Evolutionary conservation across 2,888 invertebrate species (phyloP).

Genomic region (Cyclophora punctaria): DNA sequence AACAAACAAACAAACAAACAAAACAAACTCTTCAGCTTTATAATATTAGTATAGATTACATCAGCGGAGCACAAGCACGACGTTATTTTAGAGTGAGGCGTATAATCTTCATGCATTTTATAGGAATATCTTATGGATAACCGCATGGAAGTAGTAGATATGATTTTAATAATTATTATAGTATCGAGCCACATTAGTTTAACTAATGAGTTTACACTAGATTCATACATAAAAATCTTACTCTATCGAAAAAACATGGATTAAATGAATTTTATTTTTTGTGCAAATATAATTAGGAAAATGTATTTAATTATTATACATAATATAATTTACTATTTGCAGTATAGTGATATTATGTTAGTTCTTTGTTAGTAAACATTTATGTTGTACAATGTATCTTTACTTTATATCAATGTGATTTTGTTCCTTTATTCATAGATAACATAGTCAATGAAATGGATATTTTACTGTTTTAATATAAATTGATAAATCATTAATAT

Average conservation of each 20-base stretch:
- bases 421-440: constrained; percentile 57
- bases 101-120: constrained; percentile 37
- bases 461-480: constrained; percentile 23
- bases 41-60: too few species aligned
- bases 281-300: constrained; percentile 46
- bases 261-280: constrained; percentile 44
- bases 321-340: constrained; percentile 51
- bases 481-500: constrained; percentile 11
- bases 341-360: constrained; percentile 62
- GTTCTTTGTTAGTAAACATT: constrained; percentile 45
- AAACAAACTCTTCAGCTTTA: too few species aligned
- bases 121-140: constrained; percentile 29
- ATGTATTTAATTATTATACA: constrained; percentile 47
- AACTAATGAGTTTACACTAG: constrained; percentile 52
- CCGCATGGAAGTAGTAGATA: constrained; percentile 33
- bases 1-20: too few species aligned
- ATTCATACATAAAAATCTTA: constrained; percentile 32
- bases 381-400: constrained; percentile 43
- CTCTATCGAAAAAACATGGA: constrained; percentile 43
- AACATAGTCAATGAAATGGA: constrained; percentile 42
- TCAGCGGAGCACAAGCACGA: constrained; percentile 19
- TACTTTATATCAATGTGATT: constrained; percentile 51
- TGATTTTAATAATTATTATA: constrained; percentile 29
- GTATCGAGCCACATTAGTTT: constrained; percentile 49
- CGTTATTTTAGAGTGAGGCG: constrained; percentile 9